phyloP scores from a whole-genome alignment of 2,113 vertebrate genomes.

The Falcunculus frontatus region DNA sequence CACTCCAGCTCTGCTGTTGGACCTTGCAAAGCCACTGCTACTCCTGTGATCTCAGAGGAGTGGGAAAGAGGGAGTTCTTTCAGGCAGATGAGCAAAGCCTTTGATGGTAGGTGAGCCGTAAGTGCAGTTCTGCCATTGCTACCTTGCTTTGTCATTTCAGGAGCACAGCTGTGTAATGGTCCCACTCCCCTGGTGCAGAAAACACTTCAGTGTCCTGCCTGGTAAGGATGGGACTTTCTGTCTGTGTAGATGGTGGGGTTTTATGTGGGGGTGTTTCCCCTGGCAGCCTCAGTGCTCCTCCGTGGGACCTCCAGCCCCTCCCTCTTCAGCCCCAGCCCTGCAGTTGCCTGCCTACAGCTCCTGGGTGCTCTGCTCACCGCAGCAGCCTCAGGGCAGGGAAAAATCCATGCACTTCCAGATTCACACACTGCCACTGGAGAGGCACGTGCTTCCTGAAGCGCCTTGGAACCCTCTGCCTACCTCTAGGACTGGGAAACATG shows the following conservation, averaged over 20 bases:
- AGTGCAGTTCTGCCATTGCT: neutral
- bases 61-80: neutral
- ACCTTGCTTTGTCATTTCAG: neutral
- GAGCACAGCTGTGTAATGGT: neutral
- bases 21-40: neutral
- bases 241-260: fast-evolving
- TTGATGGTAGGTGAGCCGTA: neutral
- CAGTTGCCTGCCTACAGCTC: neutral
- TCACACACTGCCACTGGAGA: neutral
- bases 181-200: neutral
- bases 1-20: neutral
- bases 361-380: neutral
- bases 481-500: neutral
- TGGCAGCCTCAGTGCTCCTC: neutral
- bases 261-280: neutral
- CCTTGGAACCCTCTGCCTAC: neutral
- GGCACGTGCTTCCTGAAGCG: neutral
- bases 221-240: neutral
- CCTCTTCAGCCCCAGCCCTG: neutral
- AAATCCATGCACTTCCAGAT: neutral
- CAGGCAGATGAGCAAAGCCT: neutral
- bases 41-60: neutral
- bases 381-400: neutral
- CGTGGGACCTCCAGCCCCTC: neutral
- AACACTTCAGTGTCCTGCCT: neutral